These are phyloP conservation scores for Cricetomys ansorgei DNA, from an alignment of 2,113 vertebrate genomes.

Conservation along the genomic window DNA sequence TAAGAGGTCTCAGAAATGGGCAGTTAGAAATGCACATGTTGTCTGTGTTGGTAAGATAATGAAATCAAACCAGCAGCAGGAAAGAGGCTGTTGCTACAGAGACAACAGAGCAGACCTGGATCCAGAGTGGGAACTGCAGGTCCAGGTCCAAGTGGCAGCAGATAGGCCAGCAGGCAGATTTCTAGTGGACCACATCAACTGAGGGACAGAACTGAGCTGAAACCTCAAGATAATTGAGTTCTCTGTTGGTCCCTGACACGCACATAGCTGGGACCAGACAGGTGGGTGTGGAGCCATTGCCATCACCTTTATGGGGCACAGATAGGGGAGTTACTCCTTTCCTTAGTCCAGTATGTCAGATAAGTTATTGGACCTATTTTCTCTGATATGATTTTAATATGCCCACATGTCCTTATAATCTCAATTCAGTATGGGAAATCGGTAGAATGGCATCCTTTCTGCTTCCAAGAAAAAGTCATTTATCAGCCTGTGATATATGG, in stretches of 20 bases:
- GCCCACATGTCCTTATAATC: background rate
- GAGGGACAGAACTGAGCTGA: background rate
- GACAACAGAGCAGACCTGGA: too few relatives aligned
- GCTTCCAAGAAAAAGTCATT: background rate
- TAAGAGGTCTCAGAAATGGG: background rate
- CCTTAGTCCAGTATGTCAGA: background rate
- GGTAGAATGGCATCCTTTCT: background rate
- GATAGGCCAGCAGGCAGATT: background rate
- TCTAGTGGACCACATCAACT: background rate
- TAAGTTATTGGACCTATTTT: background rate
- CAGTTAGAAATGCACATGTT: background rate
- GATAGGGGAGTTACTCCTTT: background rate
- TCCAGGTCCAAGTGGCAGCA: background rate
- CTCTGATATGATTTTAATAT: background rate
- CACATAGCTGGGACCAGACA: background rate
- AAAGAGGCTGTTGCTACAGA: background rate
- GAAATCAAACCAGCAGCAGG: background rate
- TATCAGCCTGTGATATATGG: background rate
- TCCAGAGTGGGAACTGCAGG: background rate
- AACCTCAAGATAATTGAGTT: background rate
- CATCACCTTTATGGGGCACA: background rate
- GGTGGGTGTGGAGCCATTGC: background rate
- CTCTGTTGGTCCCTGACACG: background rate
- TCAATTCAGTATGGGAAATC: background rate
- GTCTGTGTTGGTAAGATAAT: background rate